These are phyloP conservation scores for Coelogynopora nodosa DNA, from an alignment of 2,888 invertebrate species.

Conservation along the genomic window DNA sequence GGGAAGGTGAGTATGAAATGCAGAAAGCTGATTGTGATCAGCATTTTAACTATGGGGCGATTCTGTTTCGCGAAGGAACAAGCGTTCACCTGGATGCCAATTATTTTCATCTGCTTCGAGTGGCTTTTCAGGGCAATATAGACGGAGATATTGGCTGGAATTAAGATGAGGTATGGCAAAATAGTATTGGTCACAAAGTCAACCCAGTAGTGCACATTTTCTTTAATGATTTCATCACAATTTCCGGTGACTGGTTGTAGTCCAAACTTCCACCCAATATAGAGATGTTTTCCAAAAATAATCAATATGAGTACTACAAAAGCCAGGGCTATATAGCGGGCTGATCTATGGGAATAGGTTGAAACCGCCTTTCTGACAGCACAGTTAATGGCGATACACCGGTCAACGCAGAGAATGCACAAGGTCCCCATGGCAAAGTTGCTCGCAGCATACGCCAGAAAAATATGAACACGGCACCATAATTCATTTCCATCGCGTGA, in stretches of 20 bases:
- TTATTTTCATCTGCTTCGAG: background rate
- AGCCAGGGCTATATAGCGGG: background rate
- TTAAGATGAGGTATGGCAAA: background rate
- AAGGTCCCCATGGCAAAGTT: background rate
- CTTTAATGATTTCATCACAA: background rate
- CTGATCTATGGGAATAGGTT: background rate
- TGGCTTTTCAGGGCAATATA: background rate
- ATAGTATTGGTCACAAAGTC: background rate
- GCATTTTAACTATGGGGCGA: background rate
- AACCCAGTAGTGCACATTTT: background rate
- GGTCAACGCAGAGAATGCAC: slow-evolving; percentile 4
- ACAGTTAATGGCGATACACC: background rate
- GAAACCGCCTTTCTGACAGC: background rate
- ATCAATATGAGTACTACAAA: background rate
- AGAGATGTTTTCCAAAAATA: background rate
- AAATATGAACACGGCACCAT: background rate
- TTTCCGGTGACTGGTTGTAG: background rate
- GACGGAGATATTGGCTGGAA: background rate
- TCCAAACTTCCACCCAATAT: background rate
- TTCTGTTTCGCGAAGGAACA: background rate
- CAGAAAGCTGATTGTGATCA: background rate
- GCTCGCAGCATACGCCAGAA: background rate
- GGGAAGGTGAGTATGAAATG: background rate
- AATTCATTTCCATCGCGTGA: background rate
- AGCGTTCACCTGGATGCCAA: background rate